A percentile compares a stretch with the other conserved stretches of the same genome.
phyloP scores from a whole-genome alignment of 2,888 invertebrate genomes.

The Drosophila suboccidentalis region DNA sequence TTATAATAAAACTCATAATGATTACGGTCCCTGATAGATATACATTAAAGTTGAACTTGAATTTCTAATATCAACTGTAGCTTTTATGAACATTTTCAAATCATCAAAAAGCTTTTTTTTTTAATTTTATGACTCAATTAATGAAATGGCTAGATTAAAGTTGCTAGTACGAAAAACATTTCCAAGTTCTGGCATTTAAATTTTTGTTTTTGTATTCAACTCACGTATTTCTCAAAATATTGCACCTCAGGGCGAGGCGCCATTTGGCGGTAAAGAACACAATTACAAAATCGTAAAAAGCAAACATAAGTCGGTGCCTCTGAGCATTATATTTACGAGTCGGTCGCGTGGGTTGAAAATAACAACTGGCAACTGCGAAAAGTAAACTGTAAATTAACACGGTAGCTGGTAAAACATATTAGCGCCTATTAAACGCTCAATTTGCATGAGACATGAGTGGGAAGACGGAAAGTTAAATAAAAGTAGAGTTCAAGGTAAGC shows the following conservation, averaged over 20 bases:
- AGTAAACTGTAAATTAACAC: conserved; percentile 66
- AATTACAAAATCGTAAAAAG: conserved; percentile 60
- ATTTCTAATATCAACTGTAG: background rate
- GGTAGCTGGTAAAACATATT: conserved; percentile 57
- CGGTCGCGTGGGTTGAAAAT: conserved; percentile 63
- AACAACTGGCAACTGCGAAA: conserved; percentile 36
- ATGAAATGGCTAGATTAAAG: background rate
- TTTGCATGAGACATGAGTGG: conserved; percentile 53
- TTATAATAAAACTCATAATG: no score
- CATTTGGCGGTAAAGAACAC: conserved; percentile 41
- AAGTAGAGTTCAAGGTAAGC: conserved; percentile 73
- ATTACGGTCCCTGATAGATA: no score
- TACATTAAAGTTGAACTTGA: background rate
- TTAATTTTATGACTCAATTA: background rate
- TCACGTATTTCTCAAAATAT: conserved; percentile 52
- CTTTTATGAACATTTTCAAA: background rate
- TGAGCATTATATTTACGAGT: conserved; percentile 60
- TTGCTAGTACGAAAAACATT: background rate
- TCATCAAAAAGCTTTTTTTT: background rate
- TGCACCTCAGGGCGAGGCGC: conserved; percentile 45
- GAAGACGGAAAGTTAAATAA: background rate
- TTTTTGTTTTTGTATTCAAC: conserved; percentile 34
- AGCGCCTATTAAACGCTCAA: conserved; percentile 71
- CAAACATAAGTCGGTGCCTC: conserved; percentile 5
- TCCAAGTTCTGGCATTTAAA: conserved; percentile 15